These are phyloP conservation scores for Meteorus sp. DNA, from an alignment of 1,140 invertebrate genomes.

Conservation along the genomic window DNA sequence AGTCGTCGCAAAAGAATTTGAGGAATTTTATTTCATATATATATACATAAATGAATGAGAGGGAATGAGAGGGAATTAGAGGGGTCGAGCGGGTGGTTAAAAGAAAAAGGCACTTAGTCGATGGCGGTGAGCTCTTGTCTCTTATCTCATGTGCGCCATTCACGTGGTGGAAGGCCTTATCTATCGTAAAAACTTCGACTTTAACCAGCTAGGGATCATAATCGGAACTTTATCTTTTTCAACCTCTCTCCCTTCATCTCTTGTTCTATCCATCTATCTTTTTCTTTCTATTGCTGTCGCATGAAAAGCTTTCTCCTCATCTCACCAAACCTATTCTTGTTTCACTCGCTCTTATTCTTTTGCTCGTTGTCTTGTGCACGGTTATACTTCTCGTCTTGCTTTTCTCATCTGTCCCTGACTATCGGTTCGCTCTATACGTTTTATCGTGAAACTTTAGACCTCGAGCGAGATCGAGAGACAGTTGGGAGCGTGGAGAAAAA, in stretches of 20 bases:
- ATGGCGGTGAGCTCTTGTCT: conserved; percentile 7
- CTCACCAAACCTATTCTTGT: no score
- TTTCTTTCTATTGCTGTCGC: no score
- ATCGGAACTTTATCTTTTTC: conserved; percentile 48
- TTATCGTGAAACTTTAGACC: conserved; percentile 51
- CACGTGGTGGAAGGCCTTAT: conserved; percentile 41
- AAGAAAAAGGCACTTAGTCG: not conserved
- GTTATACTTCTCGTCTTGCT: no score
- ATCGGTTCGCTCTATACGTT: conserved; percentile 26
- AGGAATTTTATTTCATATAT: not conserved
- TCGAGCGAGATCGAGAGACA: conserved; percentile 29
- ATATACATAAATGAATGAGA: not conserved
- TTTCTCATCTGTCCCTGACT: conserved; percentile 39
- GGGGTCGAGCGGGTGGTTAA: not conserved
- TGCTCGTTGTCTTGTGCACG: no score
- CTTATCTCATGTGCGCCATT: conserved; percentile 25
- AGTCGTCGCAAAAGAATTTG: no score
- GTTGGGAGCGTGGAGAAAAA: conserved; percentile 20
- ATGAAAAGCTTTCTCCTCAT: conserved; percentile 42
- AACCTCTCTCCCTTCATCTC: conserved; percentile 28
- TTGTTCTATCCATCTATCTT: conserved; percentile 32
- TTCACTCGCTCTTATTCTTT: not conserved
- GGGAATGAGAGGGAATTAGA: no score
- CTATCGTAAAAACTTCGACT: conserved; percentile 54
- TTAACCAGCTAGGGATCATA: conserved; percentile 54